Conservation (phyloP, 2,113 vertebrate species). For the Psittacula cyanocephala region DNA sequence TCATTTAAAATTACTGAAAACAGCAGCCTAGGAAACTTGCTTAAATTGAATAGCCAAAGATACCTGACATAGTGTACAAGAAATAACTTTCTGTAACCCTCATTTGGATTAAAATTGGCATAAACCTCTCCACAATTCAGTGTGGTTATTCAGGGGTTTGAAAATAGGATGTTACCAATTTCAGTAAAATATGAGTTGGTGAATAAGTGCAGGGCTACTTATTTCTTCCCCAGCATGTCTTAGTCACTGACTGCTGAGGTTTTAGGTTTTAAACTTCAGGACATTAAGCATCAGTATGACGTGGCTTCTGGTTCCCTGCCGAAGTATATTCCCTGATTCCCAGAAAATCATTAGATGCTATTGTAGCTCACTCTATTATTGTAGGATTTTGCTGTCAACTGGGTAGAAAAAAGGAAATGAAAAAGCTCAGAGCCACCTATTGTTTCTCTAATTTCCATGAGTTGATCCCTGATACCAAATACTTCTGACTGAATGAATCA, state of each 20-base stretch:
- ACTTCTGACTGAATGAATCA: background rate
- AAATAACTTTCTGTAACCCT: background rate
- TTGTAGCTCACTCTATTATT: background rate
- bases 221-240: background rate
- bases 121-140: background rate
- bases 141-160: background rate
- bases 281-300: background rate
- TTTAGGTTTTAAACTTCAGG: background rate
- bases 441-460: background rate
- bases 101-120: background rate
- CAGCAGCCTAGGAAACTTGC: background rate
- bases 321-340: background rate
- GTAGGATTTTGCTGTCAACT: conserved; percentile 8
- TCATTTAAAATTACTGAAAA: background rate
- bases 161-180: background rate
- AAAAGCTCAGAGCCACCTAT: background rate
- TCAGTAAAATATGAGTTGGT: background rate
- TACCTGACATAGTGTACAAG: background rate
- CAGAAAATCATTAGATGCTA: conserved; percentile 15
- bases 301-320: background rate
- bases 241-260: background rate
- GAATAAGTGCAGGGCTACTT: background rate
- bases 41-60: background rate
- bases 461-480: background rate
- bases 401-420: background rate